phyloP scores from a whole-genome alignment of 2,113 vertebrate genomes.

The Anthoscopus minutus region DNA sequence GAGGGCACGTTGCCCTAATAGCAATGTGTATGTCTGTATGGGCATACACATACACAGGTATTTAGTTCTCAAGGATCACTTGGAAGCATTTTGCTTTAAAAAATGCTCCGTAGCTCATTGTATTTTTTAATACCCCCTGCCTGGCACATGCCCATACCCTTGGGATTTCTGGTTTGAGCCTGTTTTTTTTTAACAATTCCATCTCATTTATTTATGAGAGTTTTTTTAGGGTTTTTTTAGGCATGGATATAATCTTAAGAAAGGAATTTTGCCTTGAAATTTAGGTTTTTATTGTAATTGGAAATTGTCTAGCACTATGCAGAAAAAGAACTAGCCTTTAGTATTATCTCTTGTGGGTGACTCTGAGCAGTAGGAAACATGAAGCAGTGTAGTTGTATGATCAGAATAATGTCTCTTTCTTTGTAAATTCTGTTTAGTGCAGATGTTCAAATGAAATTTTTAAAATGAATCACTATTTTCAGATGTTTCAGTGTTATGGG shows the following conservation, averaged over 20 bases:
- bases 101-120: background rate
- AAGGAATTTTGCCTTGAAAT: background rate
- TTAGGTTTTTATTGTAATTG: background rate
- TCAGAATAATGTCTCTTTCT: background rate
- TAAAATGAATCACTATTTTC: slow-evolving; percentile 41
- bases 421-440: slow-evolving; percentile 37
- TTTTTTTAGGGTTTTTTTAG: background rate
- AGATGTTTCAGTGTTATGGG: slow-evolving; percentile 20
- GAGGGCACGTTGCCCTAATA: background rate
- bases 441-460: slow-evolving; percentile 32
- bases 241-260: background rate
- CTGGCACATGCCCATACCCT: background rate
- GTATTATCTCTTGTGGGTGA: background rate
- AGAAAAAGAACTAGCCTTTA: background rate
- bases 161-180: background rate
- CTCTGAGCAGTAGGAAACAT: background rate
- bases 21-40: background rate
- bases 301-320: background rate
- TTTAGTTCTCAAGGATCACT: background rate
- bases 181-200: background rate
- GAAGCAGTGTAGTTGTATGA: background rate
- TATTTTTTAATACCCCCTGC: background rate
- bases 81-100: background rate
- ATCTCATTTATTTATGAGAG: background rate
- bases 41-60: background rate